Evolutionary conservation across 2,888 invertebrate species (phyloP), one percentile per base, ranked within the genome.

Genomic region (Parasteatoda lunata): DNA sequence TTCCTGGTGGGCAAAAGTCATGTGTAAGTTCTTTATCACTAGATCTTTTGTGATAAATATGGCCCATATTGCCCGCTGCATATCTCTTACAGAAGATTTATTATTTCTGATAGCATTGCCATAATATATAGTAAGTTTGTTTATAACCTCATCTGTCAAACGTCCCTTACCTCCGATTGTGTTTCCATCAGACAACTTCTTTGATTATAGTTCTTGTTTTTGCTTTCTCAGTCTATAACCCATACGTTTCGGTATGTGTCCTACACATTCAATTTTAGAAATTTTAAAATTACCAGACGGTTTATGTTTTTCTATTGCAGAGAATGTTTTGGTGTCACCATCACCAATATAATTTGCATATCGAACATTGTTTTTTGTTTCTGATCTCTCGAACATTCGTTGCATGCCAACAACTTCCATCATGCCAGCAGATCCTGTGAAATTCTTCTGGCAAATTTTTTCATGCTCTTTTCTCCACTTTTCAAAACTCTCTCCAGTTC

Each of bases 221-320:
- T 5, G 8, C 9, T 13, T 68, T 68, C 68, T 15, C 30, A 68
- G 30, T 8, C 68, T 15, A 11, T n/a, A 6, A 30, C 59, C 73
- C 6, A 54, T 59, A 54, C 54, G 52, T 73, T 54, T 73, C 15
- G 54, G 73, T 1, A 73, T 47, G 59, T 9, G 73, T 6, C 73
- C 76, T 6, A 65, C 65, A 15, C 65, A 76, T 65, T 76, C 65
- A 5, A 76, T 5, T 65, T 76, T 65, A n/a, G 64, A 47, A 5
- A 65, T 8, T 4, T 3, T 5, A 48, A 65, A 7, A 13, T 47
- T n/a, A 13, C 65, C 64, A 64, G n/a, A 48, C n/a, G n/a, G n/a
- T 15, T 76, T 48, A n/a, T 9, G 9, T 6, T 65, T 13, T 4
- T 47, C n/a, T 11, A 76, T 13, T 47, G 13, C 15, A 48, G 9